Evolutionary conservation across 2,113 vertebrate genomes (phyloP), one percentile per base, ranked within the genome.

Genomic region (Oenanthe melanoleuca): DNA sequence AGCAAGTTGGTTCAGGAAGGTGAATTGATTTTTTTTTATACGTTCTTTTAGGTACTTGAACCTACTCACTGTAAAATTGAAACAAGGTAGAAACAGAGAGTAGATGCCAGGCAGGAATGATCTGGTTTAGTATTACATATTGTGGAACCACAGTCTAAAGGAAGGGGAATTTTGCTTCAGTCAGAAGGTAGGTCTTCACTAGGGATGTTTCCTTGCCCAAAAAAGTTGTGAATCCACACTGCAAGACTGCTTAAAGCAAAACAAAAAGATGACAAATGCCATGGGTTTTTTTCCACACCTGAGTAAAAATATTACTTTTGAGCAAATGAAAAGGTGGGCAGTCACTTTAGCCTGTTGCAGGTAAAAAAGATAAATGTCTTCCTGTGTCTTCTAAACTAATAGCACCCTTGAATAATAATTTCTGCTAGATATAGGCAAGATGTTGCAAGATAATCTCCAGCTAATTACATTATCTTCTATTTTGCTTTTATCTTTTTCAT

Each of bases 211-310:
- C 3, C 25, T 80, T 89, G 22, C 25, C 44, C 0, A 1, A 82
- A 86, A 82, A 82, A 20, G 11, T 57, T 26, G 45, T n/a, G 18
- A 72, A 83, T 57, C 14, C 21, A 67, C 7, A 28, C 14, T 49
- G 10, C 10, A 80, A 87, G 69, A 20, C 11, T 86, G 18, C 33
- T 77, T 53, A 79, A 67, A 82, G 23, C 9, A 63, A 88, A 89
- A n/a, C 3, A 53, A 75, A 82, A 79, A 34, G 5, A n/a, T 40
- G 13, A 12, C 8, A 71, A 40, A 21, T 73, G 11, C 5, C 28
- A 47, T n/a, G 8, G 8, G 4, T 0, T 1, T 34, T 42, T 79
- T 66, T 9, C 11, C 19, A 33, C 14, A 45, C 81, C 22, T 67
- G 14, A 28, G 5, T 64, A 71, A 83, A 95, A 79, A n/a, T 26